These are phyloP conservation scores for Drosophila seclusa DNA, from an alignment of 2,888 invertebrate species.

Conservation along the genomic window DNA sequence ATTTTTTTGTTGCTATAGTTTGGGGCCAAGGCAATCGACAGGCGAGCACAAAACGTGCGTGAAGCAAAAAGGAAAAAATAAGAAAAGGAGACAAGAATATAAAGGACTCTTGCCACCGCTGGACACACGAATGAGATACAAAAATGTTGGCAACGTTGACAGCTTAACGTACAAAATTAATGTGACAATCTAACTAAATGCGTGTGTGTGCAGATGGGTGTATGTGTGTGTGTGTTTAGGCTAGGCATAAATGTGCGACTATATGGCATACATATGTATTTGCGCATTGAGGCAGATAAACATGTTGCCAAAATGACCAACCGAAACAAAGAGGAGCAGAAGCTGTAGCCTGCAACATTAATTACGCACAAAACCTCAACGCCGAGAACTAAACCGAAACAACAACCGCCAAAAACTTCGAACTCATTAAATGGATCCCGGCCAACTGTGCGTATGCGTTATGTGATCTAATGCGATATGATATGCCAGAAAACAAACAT, in stretches of 20 bases:
- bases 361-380: conserved; percentile 54
- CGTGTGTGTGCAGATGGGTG: conserved; percentile 26
- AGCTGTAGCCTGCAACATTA: conserved; percentile 49
- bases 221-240: conserved; percentile 21
- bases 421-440: conserved; percentile 63
- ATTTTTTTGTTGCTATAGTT: neutral
- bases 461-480: conserved; percentile 59
- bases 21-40: conserved; percentile 42
- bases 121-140: conserved; percentile 58
- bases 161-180: conserved; percentile 79
- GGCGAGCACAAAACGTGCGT: conserved; percentile 28
- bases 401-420: conserved; percentile 26
- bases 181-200: conserved; percentile 73
- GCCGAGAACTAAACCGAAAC: conserved; percentile 8
- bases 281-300: conserved; percentile 67
- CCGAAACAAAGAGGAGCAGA: neutral
- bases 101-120: conserved; percentile 15
- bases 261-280: conserved; percentile 38
- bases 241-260: conserved; percentile 42
- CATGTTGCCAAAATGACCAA: conserved; percentile 72
- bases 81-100: neutral
- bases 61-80: conserved; percentile 12
- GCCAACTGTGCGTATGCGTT: conserved; percentile 68
- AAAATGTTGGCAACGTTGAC: conserved; percentile 76
- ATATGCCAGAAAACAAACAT: conserved; percentile 66